phyloP scores from a whole-genome alignment of 2,888 invertebrate species.

The Polydrusus cervinus region DNA sequence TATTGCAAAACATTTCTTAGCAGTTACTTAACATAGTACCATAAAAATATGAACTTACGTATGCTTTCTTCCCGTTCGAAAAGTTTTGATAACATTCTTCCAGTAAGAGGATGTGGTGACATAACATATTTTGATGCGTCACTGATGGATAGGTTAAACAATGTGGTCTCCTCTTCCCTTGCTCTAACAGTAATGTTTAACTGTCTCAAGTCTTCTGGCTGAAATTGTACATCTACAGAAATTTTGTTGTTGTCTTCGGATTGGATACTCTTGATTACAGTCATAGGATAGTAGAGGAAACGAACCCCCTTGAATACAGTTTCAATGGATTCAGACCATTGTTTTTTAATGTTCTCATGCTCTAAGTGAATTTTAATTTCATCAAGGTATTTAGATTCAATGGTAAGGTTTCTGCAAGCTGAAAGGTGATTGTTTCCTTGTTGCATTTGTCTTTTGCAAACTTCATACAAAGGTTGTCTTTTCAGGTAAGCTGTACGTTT shows the following conservation, averaged over 20 bases:
- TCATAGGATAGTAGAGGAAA: constrained; percentile 70
- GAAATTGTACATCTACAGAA: constrained; percentile 71
- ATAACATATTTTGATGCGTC: constrained; percentile 64
- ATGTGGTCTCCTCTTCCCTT: constrained; percentile 66
- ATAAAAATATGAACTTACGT: constrained; percentile 73
- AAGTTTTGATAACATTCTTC: constrained; percentile 63
- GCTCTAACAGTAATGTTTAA: constrained; percentile 71
- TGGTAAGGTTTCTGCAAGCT: constrained; percentile 75
- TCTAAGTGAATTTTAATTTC: constrained; percentile 71
- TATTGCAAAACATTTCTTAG: too few relatives aligned
- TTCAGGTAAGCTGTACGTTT: constrained; percentile 72
- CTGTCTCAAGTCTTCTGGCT: constrained; percentile 70
- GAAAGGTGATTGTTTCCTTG: constrained; percentile 75
- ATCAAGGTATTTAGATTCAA: constrained; percentile 74
- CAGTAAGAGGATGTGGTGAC: constrained; percentile 70
- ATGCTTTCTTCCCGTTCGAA: constrained; percentile 70
- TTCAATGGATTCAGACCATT: constrained; percentile 71
- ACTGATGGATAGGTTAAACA: constrained; percentile 71
- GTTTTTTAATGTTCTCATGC: constrained; percentile 73
- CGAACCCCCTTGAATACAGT: constrained; percentile 72
- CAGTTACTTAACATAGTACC: not conserved
- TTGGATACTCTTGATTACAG: constrained; percentile 70
- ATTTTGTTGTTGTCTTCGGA: constrained; percentile 71
- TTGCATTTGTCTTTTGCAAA: constrained; percentile 73
- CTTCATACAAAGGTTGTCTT: constrained; percentile 70